Base-by-base conservation (phyloP, 2,888 invertebrate species). In the Papilio gigon region DNA sequence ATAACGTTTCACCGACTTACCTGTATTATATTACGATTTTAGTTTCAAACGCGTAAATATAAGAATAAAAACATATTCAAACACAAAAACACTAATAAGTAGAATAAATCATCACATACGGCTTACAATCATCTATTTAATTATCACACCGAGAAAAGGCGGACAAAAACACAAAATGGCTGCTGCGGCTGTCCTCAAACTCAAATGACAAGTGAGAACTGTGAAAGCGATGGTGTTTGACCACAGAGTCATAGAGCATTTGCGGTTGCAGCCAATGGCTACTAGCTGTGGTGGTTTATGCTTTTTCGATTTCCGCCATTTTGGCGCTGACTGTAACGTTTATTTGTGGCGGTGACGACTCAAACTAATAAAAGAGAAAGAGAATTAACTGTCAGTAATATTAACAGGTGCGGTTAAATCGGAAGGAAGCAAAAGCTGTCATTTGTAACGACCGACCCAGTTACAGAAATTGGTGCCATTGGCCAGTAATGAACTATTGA, bases 151-250 rank as follows among this genome's bases (percentile, higher is more conserved):
- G 42, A 60, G 42, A 33, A 60, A 40, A 53, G 33, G 60, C 70
- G 27, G 66, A 69, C 47, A 40, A 62, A 60, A 72, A 56, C 69
- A 65, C 71, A 73, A 73, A 72, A 76, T 76, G 76, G 76, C 71
- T 72, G 44, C 64, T 27, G 27, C 71, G 73, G 44, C 64, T 27
- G 27, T 58, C 17, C 22, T 9, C 6, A 14, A 22, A 14, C 12
- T 27, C 1, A 4, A 61, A 40, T 44, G 17, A 50, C 35, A 60
- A n/a, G 12, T 12, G 22, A 47, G 11, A 60, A n/a, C 11, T 12
- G 22, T 22, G 11, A 20, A 47, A 22, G 47, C 11, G 11, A 47
- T 47, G 22, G 12, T 37, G n/a, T 22, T 30, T 17, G n/a, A 58
- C 33, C 56, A 58, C 33, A 58, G 56, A 33, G 33, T 40, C 40